These are phyloP conservation scores for Brachyhypopomus occidentalis DNA, from an alignment of 2,113 vertebrate genomes.

Conservation along the genomic window DNA sequence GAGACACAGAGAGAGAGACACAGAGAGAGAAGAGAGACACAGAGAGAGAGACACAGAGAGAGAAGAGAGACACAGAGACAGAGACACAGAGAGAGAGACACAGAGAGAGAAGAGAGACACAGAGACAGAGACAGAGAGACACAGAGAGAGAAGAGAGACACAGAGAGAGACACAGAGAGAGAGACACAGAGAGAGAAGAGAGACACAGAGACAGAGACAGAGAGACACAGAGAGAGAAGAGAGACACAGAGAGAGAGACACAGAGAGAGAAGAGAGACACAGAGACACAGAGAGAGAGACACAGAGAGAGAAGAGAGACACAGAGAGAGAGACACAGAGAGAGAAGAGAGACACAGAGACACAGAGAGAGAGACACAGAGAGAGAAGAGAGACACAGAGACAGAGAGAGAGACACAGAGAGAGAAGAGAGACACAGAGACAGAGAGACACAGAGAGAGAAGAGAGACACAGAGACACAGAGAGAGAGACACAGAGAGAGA, in stretches of 20 bases:
- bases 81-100: neutral
- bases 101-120: neutral
- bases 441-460: no score
- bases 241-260: no score
- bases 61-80: neutral
- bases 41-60: neutral
- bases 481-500: neutral
- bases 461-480: neutral
- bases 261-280: neutral
- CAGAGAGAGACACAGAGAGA: neutral
- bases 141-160: no score
- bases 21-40: neutral
- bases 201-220: no score
- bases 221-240: no score
- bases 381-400: neutral
- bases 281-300: neutral
- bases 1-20: neutral
- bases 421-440: neutral
- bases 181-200: no score
- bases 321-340: no score
- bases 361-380: no score
- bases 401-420: neutral
- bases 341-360: no score
- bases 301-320: neutral
- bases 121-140: neutral